phyloP scores from a whole-genome alignment of 2,113 vertebrate genomes.

The human region GRCh38 chr1:73555501-73556000 shows the following conservation, averaged over 20 bases:
- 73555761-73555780: neutral
- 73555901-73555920: neutral
- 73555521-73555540: neutral
- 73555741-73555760: neutral
- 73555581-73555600: neutral
- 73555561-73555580: neutral
- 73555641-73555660: neutral
- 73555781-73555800: neutral
- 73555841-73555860: neutral
- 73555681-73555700: neutral
- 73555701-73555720: neutral
- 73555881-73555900: neutral
- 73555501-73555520: neutral
- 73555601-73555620: neutral
- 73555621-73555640: neutral
- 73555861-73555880: neutral
- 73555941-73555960: neutral
- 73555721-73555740: neutral
- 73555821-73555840: neutral
- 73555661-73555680: neutral
- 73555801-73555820: neutral
- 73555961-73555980: neutral
- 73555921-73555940: neutral
- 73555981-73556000: neutral
- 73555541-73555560: neutral